These are phyloP conservation scores for Pycnomerus fuliginosus DNA, from an alignment of 2,888 invertebrate genomes.

Conservation along the genomic window DNA sequence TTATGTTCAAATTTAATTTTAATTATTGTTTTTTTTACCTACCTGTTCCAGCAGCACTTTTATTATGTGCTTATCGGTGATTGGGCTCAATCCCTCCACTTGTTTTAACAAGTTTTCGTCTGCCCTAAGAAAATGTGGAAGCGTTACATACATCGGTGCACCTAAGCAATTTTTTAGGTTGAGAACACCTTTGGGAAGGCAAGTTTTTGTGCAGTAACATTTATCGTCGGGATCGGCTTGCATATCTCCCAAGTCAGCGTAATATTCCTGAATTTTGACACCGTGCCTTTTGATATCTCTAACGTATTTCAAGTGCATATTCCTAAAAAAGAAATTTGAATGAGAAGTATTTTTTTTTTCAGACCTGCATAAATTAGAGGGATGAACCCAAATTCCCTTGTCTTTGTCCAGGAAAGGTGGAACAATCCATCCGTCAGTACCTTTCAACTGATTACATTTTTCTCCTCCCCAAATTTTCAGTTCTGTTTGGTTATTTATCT, in stretches of 20 bases:
- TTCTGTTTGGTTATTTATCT: conserved; percentile 63
- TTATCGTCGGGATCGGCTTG: conserved; percentile 55
- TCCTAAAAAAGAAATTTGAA: conserved; percentile 57
- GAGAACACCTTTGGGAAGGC: conserved; percentile 70
- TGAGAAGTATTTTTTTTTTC: too few species aligned
- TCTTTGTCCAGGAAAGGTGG: conserved; percentile 64
- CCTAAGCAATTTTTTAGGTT: conserved; percentile 67
- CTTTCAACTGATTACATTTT: conserved; percentile 69
- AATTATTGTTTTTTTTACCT: conserved; percentile 24
- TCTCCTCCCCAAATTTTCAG: conserved; percentile 64
- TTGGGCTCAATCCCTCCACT: conserved; percentile 66
- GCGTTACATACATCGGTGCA: conserved; percentile 70
- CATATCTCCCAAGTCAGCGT: conserved; percentile 70
- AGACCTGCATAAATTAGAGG: conserved; percentile 75
- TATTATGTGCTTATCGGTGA: conserved; percentile 69
- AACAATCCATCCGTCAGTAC: conserved; percentile 84
- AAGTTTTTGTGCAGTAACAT: conserved; percentile 63
- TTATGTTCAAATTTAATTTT: conserved; percentile 71
- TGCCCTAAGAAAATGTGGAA: conserved; percentile 74
- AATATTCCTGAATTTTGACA: conserved; percentile 66
- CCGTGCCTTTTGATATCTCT: conserved; percentile 63
- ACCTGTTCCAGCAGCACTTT: conserved; percentile 79
- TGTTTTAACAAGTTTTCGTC: conserved; percentile 54
- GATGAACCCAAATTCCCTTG: conserved; percentile 66
- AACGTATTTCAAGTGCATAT: conserved; percentile 62